Evolutionary conservation across 2,888 invertebrate species (phyloP), one percentile per base, ranked within the genome.

Genomic region (Euproctis similis): DNA sequence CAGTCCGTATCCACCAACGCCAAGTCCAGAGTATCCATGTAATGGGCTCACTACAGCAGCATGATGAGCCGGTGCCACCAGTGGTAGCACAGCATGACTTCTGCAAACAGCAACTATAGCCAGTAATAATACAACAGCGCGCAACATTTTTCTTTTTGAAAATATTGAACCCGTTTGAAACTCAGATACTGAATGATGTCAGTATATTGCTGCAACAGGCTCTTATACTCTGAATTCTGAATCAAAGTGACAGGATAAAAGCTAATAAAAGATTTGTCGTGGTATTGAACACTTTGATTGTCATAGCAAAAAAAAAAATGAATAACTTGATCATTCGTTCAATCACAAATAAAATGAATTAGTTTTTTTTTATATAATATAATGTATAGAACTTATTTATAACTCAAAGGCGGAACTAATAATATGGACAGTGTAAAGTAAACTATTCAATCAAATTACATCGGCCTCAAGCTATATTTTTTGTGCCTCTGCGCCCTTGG

Each of bases 211-310:
- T 33, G 31, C 34, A 37, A 42, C 48, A 50, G 55, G 60, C 68
- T 70, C 70, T 77, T 78, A 80, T 80, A 78, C 58, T 52, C 43
- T 37, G 36, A 53, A 55, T 28, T 50, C 40, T 63, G 63, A 66
- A 57, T 67, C 62, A 66, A 32, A 66, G 70, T 67, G 72, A 77
- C 72, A 62, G 70, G 67, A 60, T 53, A 47, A 39, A 51, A 49
- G 42, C 53, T 58, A 62, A 64, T 58, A 71, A 72, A 66, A 62
- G 56, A 67, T 66, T 71, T 38, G 65, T 50, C 46, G 66, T 62
- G 66, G 56, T 60, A 59, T 67, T 71, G 65, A 68, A 49, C 57
- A 52, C 36, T 45, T 57, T 59, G 56, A 67, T 59, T 65, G 56
- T 53, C 28, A 16, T 33, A 27, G 49, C 48, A 60, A 68, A 66